Evolutionary conservation across 2,797 vertebrate genomes (phyloP).

Genomic region (Toxotes lorentzi): DNA sequence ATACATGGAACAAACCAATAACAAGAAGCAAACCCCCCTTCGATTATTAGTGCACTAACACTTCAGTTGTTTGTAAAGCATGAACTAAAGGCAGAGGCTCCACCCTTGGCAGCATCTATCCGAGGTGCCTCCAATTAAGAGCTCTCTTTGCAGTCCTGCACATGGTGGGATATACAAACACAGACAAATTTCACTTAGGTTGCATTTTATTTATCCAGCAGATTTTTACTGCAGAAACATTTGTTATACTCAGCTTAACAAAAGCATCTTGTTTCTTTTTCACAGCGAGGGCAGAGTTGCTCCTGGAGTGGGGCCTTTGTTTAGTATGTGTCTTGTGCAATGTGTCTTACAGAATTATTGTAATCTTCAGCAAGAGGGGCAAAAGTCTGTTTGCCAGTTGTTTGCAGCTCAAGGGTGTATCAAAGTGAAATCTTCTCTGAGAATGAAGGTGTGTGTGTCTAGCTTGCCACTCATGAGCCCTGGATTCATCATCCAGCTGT

Average conservation of each 20-base stretch:
- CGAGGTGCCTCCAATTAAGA: constrained; percentile 69
- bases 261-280: constrained; percentile 62
- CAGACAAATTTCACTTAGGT: constrained; percentile 67
- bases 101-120: constrained; percentile 47
- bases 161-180: constrained; percentile 63
- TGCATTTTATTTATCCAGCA: constrained; percentile 78
- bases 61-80: constrained; percentile 18
- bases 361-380: constrained; percentile 38
- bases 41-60: constrained; percentile 19
- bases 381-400: constrained; percentile 51
- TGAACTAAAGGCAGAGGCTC: constrained; percentile 34
- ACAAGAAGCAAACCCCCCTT: constrained; percentile 32
- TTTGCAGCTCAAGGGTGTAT: constrained; percentile 68
- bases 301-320: constrained; percentile 53
- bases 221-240: constrained; percentile 75
- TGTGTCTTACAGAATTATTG: constrained; percentile 40
- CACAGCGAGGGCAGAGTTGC: constrained; percentile 42
- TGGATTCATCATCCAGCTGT: constrained; percentile 72
- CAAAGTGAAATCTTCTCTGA: constrained; percentile 73
- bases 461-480: constrained; percentile 47
- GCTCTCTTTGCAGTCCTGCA: constrained; percentile 57
- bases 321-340: constrained; percentile 44
- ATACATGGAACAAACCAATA: constrained; percentile 28
- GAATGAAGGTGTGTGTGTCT: constrained; percentile 63
- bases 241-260: constrained; percentile 75